These are phyloP conservation scores for Saccopteryx bilineata DNA, from an alignment of 2,113 vertebrate species.

Conservation along the genomic window DNA sequence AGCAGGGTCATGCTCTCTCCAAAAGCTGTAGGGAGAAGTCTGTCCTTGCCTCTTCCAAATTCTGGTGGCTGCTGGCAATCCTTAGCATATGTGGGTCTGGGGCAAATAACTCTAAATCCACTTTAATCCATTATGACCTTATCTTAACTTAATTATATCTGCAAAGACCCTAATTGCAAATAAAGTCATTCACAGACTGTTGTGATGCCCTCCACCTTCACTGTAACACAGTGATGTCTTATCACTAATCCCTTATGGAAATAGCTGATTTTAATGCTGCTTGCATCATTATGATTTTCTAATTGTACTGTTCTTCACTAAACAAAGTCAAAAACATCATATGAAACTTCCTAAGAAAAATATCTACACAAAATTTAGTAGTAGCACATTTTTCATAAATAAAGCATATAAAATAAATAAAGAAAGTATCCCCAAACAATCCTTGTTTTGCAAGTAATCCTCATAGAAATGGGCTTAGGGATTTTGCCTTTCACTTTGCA, in stretches of 20 bases:
- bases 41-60: neutral
- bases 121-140: neutral
- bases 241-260: neutral
- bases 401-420: neutral
- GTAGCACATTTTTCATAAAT: neutral
- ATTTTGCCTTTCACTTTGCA: neutral
- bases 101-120: neutral
- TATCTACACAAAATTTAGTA: neutral
- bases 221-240: neutral
- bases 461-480: neutral
- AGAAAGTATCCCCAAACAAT: neutral
- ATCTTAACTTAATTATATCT: neutral
- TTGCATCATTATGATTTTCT: neutral
- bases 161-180: neutral
- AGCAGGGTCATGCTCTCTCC: neutral
- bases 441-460: neutral
- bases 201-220: neutral
- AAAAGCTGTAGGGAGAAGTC: neutral
- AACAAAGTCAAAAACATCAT: neutral
- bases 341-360: conserved; percentile 1
- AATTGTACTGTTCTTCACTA: neutral
- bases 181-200: neutral
- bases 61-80: neutral
- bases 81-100: too few species aligned
- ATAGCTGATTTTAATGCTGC: neutral